These are phyloP conservation scores for Aplysia californica DNA, from an alignment of 1,140 invertebrate species.

Conservation along the genomic window DNA sequence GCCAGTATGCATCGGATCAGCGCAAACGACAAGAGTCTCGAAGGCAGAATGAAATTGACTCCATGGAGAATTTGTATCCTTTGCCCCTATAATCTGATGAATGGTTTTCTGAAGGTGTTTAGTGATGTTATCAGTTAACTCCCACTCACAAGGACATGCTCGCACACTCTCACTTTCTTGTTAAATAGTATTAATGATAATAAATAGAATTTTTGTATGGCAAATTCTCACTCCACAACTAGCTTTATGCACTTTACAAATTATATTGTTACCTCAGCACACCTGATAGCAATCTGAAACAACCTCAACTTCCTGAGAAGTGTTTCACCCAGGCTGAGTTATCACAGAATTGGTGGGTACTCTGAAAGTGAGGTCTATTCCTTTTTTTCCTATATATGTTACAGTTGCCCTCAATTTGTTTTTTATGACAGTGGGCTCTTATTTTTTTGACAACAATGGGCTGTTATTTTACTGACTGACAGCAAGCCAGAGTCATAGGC, in stretches of 20 bases:
- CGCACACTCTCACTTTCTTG: background rate
- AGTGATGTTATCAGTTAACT: background rate
- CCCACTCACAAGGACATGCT: background rate
- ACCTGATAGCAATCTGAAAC: no score
- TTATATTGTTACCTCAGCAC: no score
- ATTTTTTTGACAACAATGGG: no score
- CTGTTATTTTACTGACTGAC: no score
- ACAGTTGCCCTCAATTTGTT: background rate
- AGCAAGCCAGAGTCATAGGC: no score
- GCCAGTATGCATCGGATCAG: slow-evolving; percentile 65
- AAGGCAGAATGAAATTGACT: slow-evolving; percentile 63
- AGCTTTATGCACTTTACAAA: no score
- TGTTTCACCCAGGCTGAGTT: background rate
- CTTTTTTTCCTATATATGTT: background rate
- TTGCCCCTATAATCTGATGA: slow-evolving; percentile 18
- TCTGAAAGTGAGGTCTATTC: background rate
- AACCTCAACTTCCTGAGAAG: no score
- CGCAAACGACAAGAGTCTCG: slow-evolving; percentile 46
- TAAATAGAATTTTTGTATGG: no score
- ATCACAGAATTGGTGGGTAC: background rate
- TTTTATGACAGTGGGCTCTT: no score
- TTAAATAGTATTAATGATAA: background rate
- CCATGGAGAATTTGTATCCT: slow-evolving; percentile 68
- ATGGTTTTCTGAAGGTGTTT: background rate
- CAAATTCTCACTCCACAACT: no score